A percentile compares a stretch with the other conserved stretches of the same genome.
These are phyloP conservation scores for Spilarctia lutea DNA, from an alignment of 2,888 invertebrate genomes.

Conservation along the genomic window DNA sequence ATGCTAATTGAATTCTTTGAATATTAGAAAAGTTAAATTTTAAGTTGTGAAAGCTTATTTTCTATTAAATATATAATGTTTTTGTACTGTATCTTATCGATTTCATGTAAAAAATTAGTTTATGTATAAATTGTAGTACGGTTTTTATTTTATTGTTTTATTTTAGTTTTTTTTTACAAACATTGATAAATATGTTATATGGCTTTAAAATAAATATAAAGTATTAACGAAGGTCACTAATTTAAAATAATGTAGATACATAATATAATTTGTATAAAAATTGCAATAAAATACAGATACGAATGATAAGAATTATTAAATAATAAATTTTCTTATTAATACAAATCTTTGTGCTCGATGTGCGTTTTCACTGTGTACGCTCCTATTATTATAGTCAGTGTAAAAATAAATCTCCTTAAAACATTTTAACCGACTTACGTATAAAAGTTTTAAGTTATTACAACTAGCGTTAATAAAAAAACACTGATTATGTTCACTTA, in stretches of 20 bases:
- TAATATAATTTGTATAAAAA: background rate
- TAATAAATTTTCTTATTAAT: constrained; percentile 24
- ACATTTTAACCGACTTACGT: constrained; percentile 74
- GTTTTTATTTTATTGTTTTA: constrained; percentile 19
- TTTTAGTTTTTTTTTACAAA: constrained; percentile 46
- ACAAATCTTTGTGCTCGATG: constrained; percentile 67
- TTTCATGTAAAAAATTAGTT: constrained; percentile 34
- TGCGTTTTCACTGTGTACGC: constrained; percentile 62
- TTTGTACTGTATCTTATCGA: constrained; percentile 60
- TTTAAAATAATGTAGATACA: constrained; percentile 4
- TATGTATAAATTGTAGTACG: constrained; percentile 28
- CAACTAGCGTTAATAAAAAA: constrained; percentile 57
- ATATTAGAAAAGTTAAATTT: too few species aligned
- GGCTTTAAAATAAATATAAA: constrained; percentile 54
- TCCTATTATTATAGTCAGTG: constrained; percentile 70
- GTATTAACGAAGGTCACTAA: constrained; percentile 43
- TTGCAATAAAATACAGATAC: constrained; percentile 10
- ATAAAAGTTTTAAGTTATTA: constrained; percentile 70
- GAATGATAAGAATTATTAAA: constrained; percentile 19
- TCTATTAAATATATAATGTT: constrained; percentile 56
- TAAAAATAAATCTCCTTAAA: constrained; percentile 77
- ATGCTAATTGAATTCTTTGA: too few species aligned
- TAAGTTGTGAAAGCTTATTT: constrained; percentile 53
- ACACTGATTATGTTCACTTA: constrained; percentile 55
- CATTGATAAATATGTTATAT: constrained; percentile 37